A percentile compares a stretch with the other conserved stretches of the same genome.
Evolutionary conservation across 2,888 invertebrate species (phyloP).

Genomic region (Agrilus cyanescens): DNA sequence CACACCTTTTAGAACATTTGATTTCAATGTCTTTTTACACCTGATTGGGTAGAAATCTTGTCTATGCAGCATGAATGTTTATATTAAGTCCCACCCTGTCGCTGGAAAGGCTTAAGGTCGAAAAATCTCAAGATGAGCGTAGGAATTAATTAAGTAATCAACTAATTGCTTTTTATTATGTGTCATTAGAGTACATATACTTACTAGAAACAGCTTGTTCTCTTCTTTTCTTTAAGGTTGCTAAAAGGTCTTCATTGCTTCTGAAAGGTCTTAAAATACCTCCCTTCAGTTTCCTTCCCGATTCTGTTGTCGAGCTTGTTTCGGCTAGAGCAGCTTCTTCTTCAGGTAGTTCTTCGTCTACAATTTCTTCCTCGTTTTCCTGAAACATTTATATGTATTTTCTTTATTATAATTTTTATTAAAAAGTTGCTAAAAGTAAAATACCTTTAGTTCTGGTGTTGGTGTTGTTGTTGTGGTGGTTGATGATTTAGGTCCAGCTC

Average conservation of each 20-base stretch:
- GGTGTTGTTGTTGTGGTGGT: slow-evolving; percentile 28
- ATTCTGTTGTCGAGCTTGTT: slow-evolving; percentile 57
- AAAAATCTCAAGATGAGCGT: too few relatives aligned
- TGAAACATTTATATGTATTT: slow-evolving; percentile 17
- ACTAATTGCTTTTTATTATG: not conserved
- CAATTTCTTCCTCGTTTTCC: slow-evolving; percentile 39
- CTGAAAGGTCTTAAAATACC: slow-evolving; percentile 64
- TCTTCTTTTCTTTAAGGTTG: slow-evolving; percentile 58
- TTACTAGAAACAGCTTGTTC: slow-evolving; percentile 54
- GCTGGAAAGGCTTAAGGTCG: too few relatives aligned
- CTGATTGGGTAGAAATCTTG: too few relatives aligned
- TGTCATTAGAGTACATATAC: slow-evolving; percentile 8
- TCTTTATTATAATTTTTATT: too few relatives aligned
- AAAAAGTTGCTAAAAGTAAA: not conserved
- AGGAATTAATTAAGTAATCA: not conserved
- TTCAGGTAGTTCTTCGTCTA: slow-evolving; percentile 39
- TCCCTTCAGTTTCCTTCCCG: slow-evolving; percentile 52
- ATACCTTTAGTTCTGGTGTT: slow-evolving; percentile 19
- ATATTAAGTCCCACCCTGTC: too few relatives aligned
- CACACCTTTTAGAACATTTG: too few relatives aligned
- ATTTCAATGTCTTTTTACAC: too few relatives aligned
- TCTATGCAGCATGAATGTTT: too few relatives aligned
- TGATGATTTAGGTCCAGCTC: slow-evolving; percentile 26
- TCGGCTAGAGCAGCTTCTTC: slow-evolving; percentile 38
- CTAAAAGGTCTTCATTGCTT: slow-evolving; percentile 65